Conservation (phyloP, 2,797 vertebrate species). For the Centropyge bicolor region DNA sequence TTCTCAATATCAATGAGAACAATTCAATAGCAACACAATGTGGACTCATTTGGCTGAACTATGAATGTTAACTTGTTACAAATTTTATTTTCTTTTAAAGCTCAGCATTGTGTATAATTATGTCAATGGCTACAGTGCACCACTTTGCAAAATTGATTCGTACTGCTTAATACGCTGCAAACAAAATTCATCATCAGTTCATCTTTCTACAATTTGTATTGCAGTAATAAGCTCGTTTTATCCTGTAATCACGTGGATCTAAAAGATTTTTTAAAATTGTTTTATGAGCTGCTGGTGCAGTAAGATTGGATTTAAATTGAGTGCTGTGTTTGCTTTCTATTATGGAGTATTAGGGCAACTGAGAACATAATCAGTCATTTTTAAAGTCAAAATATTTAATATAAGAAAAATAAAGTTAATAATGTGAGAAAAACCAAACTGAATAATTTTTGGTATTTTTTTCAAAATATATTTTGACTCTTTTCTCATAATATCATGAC, state of each 20-base stretch:
- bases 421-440: not conserved
- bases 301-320: not conserved
- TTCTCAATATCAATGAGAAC: not conserved
- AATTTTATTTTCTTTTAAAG: not conserved
- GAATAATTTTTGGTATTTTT: not conserved
- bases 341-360: not conserved
- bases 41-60: not conserved
- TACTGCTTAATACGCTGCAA: not conserved
- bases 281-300: not conserved
- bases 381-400: not conserved
- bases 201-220: not conserved
- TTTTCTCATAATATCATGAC: no score
- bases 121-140: not conserved
- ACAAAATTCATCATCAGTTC: not conserved
- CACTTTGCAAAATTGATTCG: conserved; percentile 2
- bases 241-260: not conserved
- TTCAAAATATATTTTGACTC: no score
- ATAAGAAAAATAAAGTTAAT: no score
- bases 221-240: not conserved
- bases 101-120: not conserved
- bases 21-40: not conserved
- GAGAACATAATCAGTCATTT: not conserved
- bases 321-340: not conserved
- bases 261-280: not conserved
- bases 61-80: not conserved